Evolutionary conservation across 2,113 vertebrate species (phyloP).

Genomic region (Corythornis cristatus): DNA sequence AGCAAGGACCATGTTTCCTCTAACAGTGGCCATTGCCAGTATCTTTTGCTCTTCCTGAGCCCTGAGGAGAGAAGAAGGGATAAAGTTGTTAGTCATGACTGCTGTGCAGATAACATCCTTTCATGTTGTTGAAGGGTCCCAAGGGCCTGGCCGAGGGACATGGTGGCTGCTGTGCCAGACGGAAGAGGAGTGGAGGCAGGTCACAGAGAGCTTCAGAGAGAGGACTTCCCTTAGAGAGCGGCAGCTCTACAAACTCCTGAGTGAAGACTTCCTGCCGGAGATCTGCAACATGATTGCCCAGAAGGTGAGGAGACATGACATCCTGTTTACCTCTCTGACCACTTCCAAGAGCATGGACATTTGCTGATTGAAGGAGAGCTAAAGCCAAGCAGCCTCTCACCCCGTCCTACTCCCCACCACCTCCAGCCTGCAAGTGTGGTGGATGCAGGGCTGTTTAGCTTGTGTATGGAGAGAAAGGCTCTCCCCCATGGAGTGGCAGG

Average conservation of each 20-base stretch:
- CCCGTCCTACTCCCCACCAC: rapidly evolving
- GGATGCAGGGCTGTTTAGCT: neutral
- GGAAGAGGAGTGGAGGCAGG: constrained; percentile 91
- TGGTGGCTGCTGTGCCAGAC: constrained; percentile 96
- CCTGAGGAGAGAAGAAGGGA: neutral
- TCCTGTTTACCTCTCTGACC: constrained; percentile 52
- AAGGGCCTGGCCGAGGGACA: constrained; percentile 81
- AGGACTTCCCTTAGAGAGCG: constrained; percentile 89
- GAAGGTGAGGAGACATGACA: constrained; percentile 82
- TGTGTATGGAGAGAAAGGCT: neutral
- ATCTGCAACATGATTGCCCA: constrained; percentile 98
- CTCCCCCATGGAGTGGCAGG: neutral
- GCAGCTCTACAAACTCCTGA: constrained; percentile 94
- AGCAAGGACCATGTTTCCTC: neutral
- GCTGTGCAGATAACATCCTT: constrained; percentile 8
- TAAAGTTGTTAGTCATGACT: neutral
- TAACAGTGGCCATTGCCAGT: neutral
- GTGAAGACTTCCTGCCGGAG: constrained; percentile 96
- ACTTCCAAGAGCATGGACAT: neutral
- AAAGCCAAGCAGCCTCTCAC: neutral
- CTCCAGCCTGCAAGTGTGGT: neutral
- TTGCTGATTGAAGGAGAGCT: constrained; percentile 1
- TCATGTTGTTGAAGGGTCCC: constrained; percentile 68
- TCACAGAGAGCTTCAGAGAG: constrained; percentile 94
- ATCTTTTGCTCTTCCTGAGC: neutral